Base-by-base conservation (phyloP, 2,797 vertebrate species). In the Crocidura indochinensis region DNA sequence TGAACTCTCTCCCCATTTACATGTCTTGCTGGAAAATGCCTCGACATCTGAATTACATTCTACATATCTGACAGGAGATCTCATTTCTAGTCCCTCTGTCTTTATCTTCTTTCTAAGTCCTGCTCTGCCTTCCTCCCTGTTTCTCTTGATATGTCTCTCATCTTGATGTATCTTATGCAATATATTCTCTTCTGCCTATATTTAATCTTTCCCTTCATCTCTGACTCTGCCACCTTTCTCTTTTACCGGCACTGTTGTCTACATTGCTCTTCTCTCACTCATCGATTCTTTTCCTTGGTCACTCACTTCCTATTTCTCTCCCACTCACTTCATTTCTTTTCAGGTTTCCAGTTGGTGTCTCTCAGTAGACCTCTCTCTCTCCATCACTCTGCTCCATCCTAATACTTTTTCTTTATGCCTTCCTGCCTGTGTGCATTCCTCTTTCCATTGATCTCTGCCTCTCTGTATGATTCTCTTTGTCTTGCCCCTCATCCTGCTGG, bases 381-480 rank as follows among this genome's bases (percentile, higher is more conserved):
- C 83, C 26, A 26, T 79, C 89, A 67, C 46, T 46, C 44, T 73
- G 60, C 47, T 76, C 31, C 71, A 53, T 31, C 78, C 74, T 51
- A n/a, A 81, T 51, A 0, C 24, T 72, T 82, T 83, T 62, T 69
- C 87, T 82, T 20, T 8, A 19, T 20, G 29, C 51, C 53, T 46
- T 81, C 51, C 17, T 71, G 60, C 20, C 62, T 31, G 10, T 62
- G 15, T 73, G 38, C n/a, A 44, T 87, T 73, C 78, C 38, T 72
- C 29, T 93, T 49, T 80, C 26, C 78, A 94, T 90, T 29, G 73
- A 64, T 84, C 94, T 89, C 87, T 94, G 74, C 68, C 47, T 92
- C 90, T 77, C 17, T 60, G 93, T 69, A 93, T 91, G 87, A 94
- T 90, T 94, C 92, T 60, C 72, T 24, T 26, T 89, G 94, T 76